These are phyloP conservation scores for Rhinoraja longicauda DNA, from an alignment of 2,797 vertebrate genomes.

Conservation along the genomic window DNA sequence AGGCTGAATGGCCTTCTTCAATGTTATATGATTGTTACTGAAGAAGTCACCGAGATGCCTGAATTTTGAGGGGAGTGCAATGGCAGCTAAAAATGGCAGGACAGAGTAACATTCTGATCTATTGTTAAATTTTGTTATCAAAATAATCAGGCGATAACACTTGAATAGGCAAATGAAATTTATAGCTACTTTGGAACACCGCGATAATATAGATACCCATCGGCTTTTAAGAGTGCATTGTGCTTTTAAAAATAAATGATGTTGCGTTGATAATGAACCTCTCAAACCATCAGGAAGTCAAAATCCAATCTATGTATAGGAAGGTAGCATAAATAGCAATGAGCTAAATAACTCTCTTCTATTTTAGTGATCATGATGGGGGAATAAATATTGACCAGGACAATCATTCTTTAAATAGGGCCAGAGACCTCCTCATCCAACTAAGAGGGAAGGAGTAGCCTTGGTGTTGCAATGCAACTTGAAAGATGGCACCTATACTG, in stretches of 20 bases:
- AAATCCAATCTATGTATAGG: background rate
- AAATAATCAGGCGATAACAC: background rate
- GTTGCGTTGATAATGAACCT: background rate
- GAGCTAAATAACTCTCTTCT: background rate
- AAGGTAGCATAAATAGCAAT: background rate
- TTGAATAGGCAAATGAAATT: conserved; percentile 15
- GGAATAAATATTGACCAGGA: background rate
- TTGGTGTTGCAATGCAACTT: background rate
- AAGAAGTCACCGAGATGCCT: background rate
- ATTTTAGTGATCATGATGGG: background rate
- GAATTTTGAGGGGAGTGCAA: too few relatives aligned
- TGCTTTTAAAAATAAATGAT: background rate
- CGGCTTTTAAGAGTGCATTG: background rate
- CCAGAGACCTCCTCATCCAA: background rate
- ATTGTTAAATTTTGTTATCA: background rate
- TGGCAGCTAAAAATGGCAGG: background rate
- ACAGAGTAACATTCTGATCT: background rate
- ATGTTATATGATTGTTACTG: background rate
- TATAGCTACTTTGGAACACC: background rate
- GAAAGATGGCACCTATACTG: background rate
- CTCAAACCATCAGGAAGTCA: background rate
- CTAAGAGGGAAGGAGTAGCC: background rate
- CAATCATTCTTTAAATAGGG: background rate
- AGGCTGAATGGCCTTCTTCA: too few relatives aligned
- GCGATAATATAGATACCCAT: background rate